Percentiles rank a stretch among this genome's conserved stretches.
phyloP scores from a whole-genome alignment of 2,888 invertebrate species.

The Ochropacha duplaris region DNA sequence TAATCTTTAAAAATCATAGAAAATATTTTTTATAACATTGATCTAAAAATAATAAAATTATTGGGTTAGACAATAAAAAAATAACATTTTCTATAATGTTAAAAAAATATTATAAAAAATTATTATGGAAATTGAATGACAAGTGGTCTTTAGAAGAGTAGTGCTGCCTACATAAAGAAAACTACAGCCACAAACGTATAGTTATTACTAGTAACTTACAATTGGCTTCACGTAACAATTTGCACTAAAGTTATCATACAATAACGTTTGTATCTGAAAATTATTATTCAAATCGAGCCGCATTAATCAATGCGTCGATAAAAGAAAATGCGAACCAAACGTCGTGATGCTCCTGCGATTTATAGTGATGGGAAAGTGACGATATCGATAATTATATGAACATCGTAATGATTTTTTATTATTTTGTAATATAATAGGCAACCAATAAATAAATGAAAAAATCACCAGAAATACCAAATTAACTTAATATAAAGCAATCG shows the following conservation, averaged over 20 bases:
- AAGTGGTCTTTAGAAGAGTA: background rate
- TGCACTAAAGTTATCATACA: constrained; percentile 83
- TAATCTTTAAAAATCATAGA: too few relatives aligned
- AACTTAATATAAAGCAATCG: too few relatives aligned
- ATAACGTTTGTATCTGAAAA: constrained; percentile 81
- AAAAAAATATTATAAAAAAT: too few relatives aligned
- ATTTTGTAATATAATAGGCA: too few relatives aligned
- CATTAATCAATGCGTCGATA: constrained; percentile 82
- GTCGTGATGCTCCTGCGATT: constrained; percentile 66
- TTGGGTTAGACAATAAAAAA: too few relatives aligned
- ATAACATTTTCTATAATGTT: too few relatives aligned
- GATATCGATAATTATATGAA: constrained; percentile 19
- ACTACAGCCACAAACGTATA: constrained; percentile 28
- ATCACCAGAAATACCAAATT: too few relatives aligned
- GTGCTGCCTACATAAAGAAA: background rate
- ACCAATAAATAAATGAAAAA: too few relatives aligned
- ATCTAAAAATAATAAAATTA: too few relatives aligned
- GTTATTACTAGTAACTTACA: constrained; percentile 46
- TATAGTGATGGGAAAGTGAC: constrained; percentile 35
- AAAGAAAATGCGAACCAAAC: constrained; percentile 77
- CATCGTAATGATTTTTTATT: too few relatives aligned
- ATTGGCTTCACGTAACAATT: constrained; percentile 74
- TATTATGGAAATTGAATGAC: too few relatives aligned
- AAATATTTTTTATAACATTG: too few relatives aligned
- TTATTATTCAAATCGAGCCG: constrained; percentile 81